Conservation (phyloP, 2,797 vertebrate species). For the Menidia menidia region DNA sequence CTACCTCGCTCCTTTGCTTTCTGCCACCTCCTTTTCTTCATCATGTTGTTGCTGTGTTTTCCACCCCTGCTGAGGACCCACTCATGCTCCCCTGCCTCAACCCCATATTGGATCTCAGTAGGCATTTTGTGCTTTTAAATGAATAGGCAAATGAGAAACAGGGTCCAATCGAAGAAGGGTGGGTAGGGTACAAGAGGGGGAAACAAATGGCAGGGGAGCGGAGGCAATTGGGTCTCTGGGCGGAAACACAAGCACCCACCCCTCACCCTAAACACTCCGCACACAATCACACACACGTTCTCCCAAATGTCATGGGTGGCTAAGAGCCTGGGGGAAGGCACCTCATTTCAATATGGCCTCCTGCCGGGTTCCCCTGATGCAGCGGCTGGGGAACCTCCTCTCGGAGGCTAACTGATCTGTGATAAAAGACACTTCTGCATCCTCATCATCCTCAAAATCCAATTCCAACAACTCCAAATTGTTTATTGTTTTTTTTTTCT, state of each 20-base stretch:
- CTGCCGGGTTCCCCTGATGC: slow-evolving; percentile 75
- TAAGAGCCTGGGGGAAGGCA: slow-evolving; percentile 74
- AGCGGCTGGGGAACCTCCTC: slow-evolving; percentile 73
- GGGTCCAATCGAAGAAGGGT: slow-evolving; percentile 67
- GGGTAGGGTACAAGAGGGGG: slow-evolving; percentile 62
- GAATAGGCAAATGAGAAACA: slow-evolving; percentile 87
- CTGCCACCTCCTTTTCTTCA: slow-evolving; percentile 64
- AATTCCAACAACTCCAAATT: slow-evolving; percentile 83
- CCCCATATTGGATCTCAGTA: slow-evolving; percentile 89
- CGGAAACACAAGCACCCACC: slow-evolving; percentile 75
- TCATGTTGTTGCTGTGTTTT: slow-evolving; percentile 77
- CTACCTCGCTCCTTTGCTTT: slow-evolving; percentile 57
- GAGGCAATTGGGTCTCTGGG: slow-evolving; percentile 79
- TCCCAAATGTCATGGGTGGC: slow-evolving; percentile 79
- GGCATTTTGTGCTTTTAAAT: slow-evolving; percentile 87
- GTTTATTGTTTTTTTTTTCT: slow-evolving; percentile 72
- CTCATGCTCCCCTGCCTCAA: slow-evolving; percentile 82
- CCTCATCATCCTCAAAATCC: slow-evolving; percentile 79
- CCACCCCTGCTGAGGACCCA: slow-evolving; percentile 79
- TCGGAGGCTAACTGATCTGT: slow-evolving; percentile 81
- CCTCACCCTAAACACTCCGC: slow-evolving; percentile 62
- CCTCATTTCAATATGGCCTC: slow-evolving; percentile 82
- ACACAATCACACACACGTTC: slow-evolving; percentile 50
- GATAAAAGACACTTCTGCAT: slow-evolving; percentile 80
- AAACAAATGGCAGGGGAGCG: slow-evolving; percentile 74